phyloP scores from a whole-genome alignment of 2,797 vertebrate genomes.

The Podarcis lilfordi region DNA sequence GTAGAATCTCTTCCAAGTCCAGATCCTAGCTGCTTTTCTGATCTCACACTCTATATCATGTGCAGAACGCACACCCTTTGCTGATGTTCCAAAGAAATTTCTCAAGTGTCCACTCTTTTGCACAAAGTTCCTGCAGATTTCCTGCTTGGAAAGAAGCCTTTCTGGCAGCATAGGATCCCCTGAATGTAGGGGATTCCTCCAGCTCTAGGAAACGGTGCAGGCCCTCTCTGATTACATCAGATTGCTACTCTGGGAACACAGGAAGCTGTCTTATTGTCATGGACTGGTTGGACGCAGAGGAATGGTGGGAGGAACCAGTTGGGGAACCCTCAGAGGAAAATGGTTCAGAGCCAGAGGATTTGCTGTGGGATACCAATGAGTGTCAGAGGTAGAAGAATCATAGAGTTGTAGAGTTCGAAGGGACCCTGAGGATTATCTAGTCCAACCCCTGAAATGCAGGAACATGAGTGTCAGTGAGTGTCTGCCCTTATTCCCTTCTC shows the following conservation, averaged over 20 bases:
- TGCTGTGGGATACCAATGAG: no score
- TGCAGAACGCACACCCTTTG: neutral
- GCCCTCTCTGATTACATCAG: neutral
- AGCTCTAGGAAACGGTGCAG: neutral
- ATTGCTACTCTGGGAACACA: neutral
- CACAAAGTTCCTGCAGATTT: neutral
- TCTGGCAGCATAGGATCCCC: neutral
- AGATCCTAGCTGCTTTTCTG: slow-evolving; percentile 39
- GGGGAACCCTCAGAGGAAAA: no score
- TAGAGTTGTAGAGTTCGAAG: no score
- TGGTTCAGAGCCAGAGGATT: no score
- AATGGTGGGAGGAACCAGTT: no score
- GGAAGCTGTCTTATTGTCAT: no score
- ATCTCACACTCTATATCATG: slow-evolving; percentile 34
- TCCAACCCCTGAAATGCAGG: no score
- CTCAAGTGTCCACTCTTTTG: slow-evolving; percentile 10
- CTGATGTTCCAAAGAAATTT: slow-evolving; percentile 46
- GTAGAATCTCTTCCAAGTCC: slow-evolving; percentile 30
- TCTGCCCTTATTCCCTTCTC: no score
- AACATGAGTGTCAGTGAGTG: no score
- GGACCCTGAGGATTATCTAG: no score
- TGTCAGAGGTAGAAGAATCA: no score
- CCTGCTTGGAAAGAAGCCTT: neutral
- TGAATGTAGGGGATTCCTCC: neutral
- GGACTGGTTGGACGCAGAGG: no score